Percentiles rank a stretch among this genome's conserved stretches.
Conservation (phyloP, 1,140 invertebrate genomes). For the Schlechtendalia chinensis region DNA sequence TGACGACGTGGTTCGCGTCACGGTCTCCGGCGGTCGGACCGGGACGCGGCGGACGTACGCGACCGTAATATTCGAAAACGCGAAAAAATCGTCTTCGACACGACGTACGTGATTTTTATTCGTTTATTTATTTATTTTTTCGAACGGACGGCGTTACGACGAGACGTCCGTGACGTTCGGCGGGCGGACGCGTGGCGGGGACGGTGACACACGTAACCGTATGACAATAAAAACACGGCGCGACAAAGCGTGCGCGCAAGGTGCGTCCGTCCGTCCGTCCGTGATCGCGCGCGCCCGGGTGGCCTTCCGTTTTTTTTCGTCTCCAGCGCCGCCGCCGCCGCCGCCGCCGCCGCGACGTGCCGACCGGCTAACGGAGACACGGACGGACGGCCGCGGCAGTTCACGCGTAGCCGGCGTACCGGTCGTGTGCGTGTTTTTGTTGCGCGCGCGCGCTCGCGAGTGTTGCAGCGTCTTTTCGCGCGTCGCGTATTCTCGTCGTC, state of each 20-base stretch:
- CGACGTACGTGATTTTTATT: no score
- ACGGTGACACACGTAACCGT: neutral
- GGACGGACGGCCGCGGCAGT: conserved; percentile 11
- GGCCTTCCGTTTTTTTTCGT: conserved; percentile 34
- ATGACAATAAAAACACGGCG: conserved; percentile 36
- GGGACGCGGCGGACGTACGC: neutral
- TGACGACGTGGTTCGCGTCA: no score
- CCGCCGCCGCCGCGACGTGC: neutral
- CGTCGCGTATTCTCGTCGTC: neutral
- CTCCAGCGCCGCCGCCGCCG: neutral
- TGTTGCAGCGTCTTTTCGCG: no score
- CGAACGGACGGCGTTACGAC: conserved; percentile 1
- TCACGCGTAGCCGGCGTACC: conserved; percentile 37
- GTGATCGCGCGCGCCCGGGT: conserved; percentile 17
- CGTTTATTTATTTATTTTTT: no score
- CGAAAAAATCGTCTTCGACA: neutral
- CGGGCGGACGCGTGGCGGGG: neutral
- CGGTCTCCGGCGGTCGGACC: no score
- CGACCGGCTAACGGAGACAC: neutral
- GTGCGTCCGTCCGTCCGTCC: neutral
- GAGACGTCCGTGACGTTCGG: neutral
- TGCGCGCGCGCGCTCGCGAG: no score
- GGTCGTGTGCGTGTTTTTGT: no score
- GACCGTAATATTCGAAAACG: neutral
- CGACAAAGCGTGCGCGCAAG: conserved; percentile 28